These are phyloP conservation scores for Syngnathus rostellatus DNA, from an alignment of 2,797 vertebrate species.

Conservation along the genomic window DNA sequence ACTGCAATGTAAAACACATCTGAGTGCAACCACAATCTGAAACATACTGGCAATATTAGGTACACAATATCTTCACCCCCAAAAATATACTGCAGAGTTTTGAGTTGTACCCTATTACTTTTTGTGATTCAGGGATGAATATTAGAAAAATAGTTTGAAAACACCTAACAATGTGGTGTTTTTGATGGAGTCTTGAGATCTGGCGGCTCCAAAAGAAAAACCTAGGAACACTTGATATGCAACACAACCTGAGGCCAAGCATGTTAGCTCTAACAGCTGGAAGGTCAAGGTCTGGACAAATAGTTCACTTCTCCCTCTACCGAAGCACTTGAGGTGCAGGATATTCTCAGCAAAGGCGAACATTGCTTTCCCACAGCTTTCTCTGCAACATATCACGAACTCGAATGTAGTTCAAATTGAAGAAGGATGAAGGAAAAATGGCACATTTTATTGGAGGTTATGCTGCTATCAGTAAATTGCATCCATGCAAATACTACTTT, in stretches of 20 bases:
- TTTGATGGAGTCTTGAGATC: neutral
- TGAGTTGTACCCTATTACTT: neutral
- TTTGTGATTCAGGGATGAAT: neutral
- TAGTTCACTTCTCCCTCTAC: slow-evolving; percentile 34
- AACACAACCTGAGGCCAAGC: slow-evolving; percentile 13
- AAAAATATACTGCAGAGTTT: neutral
- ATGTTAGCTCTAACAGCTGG: slow-evolving; percentile 23
- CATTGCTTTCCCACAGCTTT: slow-evolving; percentile 42
- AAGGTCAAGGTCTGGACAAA: slow-evolving; percentile 56
- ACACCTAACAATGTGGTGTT: neutral
- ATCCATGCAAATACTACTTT: neutral
- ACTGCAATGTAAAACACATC: slow-evolving; percentile 49
- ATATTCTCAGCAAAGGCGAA: slow-evolving; percentile 10
- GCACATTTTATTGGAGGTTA: neutral
- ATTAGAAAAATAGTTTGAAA: neutral
- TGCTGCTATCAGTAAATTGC: neutral
- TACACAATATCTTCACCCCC: slow-evolving; percentile 1
- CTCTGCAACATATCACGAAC: slow-evolving; percentile 34
- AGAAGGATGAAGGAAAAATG: slow-evolving; percentile 21
- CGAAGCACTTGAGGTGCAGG: slow-evolving; percentile 12
- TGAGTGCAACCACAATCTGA: slow-evolving; percentile 24
- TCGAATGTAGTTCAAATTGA: slow-evolving; percentile 22
- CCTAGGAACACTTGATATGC: neutral
- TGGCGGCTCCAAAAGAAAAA: neutral
- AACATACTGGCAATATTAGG: slow-evolving; percentile 16